Evolutionary conservation across 1,140 invertebrate genomes (phyloP).

Genomic region (Philotrypesis tridentata): DNA sequence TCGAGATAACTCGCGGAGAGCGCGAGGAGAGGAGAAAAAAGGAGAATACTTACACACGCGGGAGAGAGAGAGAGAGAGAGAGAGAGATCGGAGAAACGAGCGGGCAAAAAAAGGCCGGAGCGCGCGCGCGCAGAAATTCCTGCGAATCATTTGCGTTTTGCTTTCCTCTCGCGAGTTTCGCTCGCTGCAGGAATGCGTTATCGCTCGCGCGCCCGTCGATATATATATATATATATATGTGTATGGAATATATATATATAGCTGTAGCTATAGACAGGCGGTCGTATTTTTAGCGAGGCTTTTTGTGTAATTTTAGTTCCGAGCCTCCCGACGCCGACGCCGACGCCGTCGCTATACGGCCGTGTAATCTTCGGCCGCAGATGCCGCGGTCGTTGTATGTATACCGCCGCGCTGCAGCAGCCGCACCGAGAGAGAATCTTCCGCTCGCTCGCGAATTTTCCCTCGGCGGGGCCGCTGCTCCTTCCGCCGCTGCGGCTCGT

Average conservation of each 20-base stretch:
- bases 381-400: neutral
- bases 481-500: no score
- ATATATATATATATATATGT: no score
- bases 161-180: neutral
- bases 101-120: neutral
- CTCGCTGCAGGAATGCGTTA: slow-evolving; percentile 38
- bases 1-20: neutral
- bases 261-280: no score
- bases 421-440: no score
- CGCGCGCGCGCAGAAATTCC: slow-evolving; percentile 34
- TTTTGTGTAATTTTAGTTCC: neutral
- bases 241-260: no score
- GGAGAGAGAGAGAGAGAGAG: neutral
- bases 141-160: slow-evolving; percentile 44
- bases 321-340: no score
- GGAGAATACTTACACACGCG: neutral
- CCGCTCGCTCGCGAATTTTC: no score
- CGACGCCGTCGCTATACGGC: neutral
- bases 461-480: no score
- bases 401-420: no score
- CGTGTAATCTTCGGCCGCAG: neutral
- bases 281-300: slow-evolving; percentile 30
- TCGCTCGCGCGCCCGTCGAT: slow-evolving; percentile 26
- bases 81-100: slow-evolving; percentile 17
- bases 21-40: no score